Evolutionary conservation across 2,113 vertebrate species (phyloP), one percentile per base, ranked within the genome.

Genomic region (Pterocles burchelli): DNA sequence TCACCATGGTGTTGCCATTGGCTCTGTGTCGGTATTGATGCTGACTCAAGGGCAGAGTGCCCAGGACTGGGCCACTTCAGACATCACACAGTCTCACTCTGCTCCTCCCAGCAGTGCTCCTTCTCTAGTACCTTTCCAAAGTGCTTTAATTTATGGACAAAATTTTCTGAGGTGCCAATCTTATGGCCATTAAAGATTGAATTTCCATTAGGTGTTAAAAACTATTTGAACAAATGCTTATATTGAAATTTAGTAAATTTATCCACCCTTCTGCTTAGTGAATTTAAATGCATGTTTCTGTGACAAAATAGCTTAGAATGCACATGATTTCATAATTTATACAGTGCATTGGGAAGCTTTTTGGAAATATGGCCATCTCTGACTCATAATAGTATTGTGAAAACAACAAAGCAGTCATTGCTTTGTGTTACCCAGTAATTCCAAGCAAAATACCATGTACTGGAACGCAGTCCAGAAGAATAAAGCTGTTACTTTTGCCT

Each of bases 311-410:
- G 10, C 45, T 82, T 38, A 41, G 16, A 93, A 83, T 52, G 41
- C 21, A 13, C 19, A 21, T 43, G 34, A 61, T 78, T 91, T 41
- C 25, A 33, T 34, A 36, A 58, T 13, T 66, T 59, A 34, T 3
- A 16, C 0, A 0, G 8, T 49, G 13, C 31, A 25, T 43, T 46
- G 22, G 16, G 31, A 59, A 89, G 41, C 14, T 41, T 54, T 72
- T 66, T 79, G 36, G 75, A 73, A 70, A 55, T 46, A 62, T 75
- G n/a, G 29, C 31, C 11, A 15, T 41, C 26, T 51, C 52, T 49
- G 17, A 41, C 14, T 70, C 20, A 1, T 13, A 25, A 25, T 19
- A 11, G 34, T 58, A 16, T 7, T 48, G 28, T 62, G 28, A 51
- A 73, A 70, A 58, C 15, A 74, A 17, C 6, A 67, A 58, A 72